A percentile compares a stretch with the other conserved stretches of the same genome.
Evolutionary conservation across 2,888 invertebrate genomes (phyloP).

Genomic region (Mayetiola destructor): DNA sequence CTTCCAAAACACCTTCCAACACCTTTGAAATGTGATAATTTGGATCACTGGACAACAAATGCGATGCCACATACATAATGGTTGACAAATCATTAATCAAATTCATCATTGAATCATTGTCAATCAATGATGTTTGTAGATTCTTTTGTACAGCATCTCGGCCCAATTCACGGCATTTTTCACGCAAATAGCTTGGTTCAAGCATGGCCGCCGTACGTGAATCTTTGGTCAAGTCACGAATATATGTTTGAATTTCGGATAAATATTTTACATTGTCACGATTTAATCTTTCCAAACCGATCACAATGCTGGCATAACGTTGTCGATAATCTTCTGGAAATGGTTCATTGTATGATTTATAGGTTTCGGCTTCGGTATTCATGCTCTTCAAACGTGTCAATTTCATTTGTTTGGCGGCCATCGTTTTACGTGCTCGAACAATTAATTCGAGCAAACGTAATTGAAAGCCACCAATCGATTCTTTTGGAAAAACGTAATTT

Average conservation of each 20-base stretch:
- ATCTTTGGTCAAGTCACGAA: slow-evolving; percentile 76
- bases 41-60: slow-evolving; percentile 55
- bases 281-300: slow-evolving; percentile 85
- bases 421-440: slow-evolving; percentile 72
- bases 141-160: slow-evolving; percentile 62
- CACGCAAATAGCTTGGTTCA: slow-evolving; percentile 74
- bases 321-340: slow-evolving; percentile 79
- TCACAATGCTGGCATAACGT: slow-evolving; percentile 72
- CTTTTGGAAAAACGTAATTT: slow-evolving; percentile 30
- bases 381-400: slow-evolving; percentile 66
- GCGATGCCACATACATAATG: slow-evolving; percentile 45
- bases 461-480: slow-evolving; percentile 64
- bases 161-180: slow-evolving; percentile 77
- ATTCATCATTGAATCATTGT: slow-evolving; percentile 46
- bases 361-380: slow-evolving; percentile 82
- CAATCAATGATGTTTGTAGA: slow-evolving; percentile 37
- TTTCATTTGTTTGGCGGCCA: slow-evolving; percentile 67
- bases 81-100: slow-evolving; percentile 80
- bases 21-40: slow-evolving; percentile 84
- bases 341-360: slow-evolving; percentile 61
- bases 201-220: slow-evolving; percentile 75
- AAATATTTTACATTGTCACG: slow-evolving; percentile 72
- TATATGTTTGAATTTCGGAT: slow-evolving; percentile 68
- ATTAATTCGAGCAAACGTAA: slow-evolving; percentile 71
- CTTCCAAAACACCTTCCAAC: slow-evolving; percentile 78